Base-by-base conservation (phyloP, 2,113 vertebrate genomes). In the Petrocephalus zakoni region DNA sequence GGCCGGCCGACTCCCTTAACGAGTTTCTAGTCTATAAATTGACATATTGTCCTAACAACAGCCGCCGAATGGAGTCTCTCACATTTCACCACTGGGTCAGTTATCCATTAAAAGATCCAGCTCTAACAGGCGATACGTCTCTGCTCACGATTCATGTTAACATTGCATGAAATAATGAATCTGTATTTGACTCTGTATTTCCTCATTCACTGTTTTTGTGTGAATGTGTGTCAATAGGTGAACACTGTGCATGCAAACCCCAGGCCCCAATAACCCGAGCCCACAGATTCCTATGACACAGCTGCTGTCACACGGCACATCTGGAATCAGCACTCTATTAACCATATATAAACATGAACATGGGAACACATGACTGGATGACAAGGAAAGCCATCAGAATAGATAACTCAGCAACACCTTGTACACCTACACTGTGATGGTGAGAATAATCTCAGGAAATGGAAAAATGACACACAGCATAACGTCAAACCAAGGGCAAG, bases 241-340 rank as follows among this genome's bases (percentile, higher is more conserved):
- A 11, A 4, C 22, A 25, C 42, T 22, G 29, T 83, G 72, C 51
- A n/a, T 51, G 9, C 8, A 5, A 42, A 72, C 8, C 42, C 19
- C n/a, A 15, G 51, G 29, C 78, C 64, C 85, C 72, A 85, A 34
- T 1, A 11, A 51, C 64, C 88, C 85, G 82, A 81, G 85, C 86
- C 64, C 68, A 64, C 5, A 34, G 11, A n/a, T n/a, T n/a, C n/a
- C n/a, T 25, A 82, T 37, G 56, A 21, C 87, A 25, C 86, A 89
- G 88, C 87, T 89, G 89, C 90, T 88, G 90, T 49, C 34, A 78
- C 61, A 90, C 90, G 84, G 29, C 21, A 83, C 85, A 87, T 55
- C 82, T 85, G 8, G 29, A 88, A 88, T 91, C 89, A 92, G 90
- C 90, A 89, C 64, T 75, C 82, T 85, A 22, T 82, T 85, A 86